Evolutionary conservation across 2,888 invertebrate genomes (phyloP).

Genomic region (Perizoma flavofasciatum): DNA sequence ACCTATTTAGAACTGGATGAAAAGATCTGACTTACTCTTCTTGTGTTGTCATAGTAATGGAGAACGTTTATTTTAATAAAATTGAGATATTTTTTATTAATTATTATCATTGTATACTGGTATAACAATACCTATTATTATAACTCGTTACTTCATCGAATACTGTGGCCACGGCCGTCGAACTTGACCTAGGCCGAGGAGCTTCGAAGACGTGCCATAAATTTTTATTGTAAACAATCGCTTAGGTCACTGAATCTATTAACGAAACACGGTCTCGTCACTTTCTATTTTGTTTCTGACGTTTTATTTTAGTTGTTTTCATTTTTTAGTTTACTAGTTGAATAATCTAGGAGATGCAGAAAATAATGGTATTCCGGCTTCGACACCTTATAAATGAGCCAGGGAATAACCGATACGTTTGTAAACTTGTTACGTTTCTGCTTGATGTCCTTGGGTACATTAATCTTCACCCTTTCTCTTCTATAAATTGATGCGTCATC

Average conservation of each 20-base stretch:
- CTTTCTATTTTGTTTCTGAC: slow-evolving; percentile 44
- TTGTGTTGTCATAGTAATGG: no score
- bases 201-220: slow-evolving; percentile 37
- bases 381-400: not conserved
- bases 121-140: slow-evolving; percentile 2
- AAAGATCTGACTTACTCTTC: not conserved
- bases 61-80: no score
- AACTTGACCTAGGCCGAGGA: slow-evolving; percentile 64
- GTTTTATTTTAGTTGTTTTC: no score
- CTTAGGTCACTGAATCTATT: slow-evolving; percentile 33
- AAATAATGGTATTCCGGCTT: no score
- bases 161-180: slow-evolving; percentile 53
- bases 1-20: not conserved
- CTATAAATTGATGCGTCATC: slow-evolving; percentile 12
- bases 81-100: no score
- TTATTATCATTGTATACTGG: no score
- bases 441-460: not conserved
- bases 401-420: not conserved
- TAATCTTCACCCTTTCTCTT: slow-evolving; percentile 15
- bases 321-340: no score
- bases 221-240: slow-evolving; percentile 37
- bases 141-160: not conserved
- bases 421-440: not conserved
- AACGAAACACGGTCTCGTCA: slow-evolving; percentile 26
- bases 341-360: no score